Conservation (phyloP, 1,140 invertebrate genomes). For the Maconellicoccus hirsutus region DNA sequence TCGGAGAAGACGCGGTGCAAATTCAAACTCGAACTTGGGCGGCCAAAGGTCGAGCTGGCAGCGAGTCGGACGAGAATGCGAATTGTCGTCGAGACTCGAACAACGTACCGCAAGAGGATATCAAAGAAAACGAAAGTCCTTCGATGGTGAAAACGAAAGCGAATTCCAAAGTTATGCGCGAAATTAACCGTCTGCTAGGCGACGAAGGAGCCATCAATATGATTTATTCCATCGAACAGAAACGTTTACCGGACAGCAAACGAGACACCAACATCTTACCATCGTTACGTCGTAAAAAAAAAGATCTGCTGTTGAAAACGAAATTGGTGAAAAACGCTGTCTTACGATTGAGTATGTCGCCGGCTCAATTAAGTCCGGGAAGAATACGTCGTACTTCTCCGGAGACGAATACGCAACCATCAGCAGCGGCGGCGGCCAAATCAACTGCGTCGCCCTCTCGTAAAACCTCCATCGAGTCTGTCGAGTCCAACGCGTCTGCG, state of each 20-base stretch:
- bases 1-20: background rate
- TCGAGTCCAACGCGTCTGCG: constrained; percentile 36
- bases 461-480: constrained; percentile 27
- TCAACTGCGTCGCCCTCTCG: background rate
- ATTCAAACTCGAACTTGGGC: too few species aligned
- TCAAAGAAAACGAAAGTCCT: background rate
- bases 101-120: constrained; percentile 10
- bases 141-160: background rate
- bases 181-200: constrained; percentile 62
- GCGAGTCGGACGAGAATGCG: constrained; percentile 6
- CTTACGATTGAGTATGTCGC: constrained; percentile 35
- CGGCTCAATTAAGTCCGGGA: constrained; percentile 44
- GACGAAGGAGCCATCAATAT: constrained; percentile 77
- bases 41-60: too few species aligned
- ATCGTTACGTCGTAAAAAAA: constrained; percentile 31
- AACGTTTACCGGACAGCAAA: constrained; percentile 26
- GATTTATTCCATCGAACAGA: constrained; percentile 59
- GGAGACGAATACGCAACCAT: background rate
- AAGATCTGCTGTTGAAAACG: constrained; percentile 33
- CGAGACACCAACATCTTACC: constrained; percentile 32
- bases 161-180: constrained; percentile 37
- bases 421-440: background rate
- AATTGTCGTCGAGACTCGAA: background rate
- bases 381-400: constrained; percentile 40
- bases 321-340: constrained; percentile 45